Percentiles rank a stretch among this genome's conserved stretches.
Conservation (phyloP, 2,888 invertebrate species). For the Pterostichus niger region DNA sequence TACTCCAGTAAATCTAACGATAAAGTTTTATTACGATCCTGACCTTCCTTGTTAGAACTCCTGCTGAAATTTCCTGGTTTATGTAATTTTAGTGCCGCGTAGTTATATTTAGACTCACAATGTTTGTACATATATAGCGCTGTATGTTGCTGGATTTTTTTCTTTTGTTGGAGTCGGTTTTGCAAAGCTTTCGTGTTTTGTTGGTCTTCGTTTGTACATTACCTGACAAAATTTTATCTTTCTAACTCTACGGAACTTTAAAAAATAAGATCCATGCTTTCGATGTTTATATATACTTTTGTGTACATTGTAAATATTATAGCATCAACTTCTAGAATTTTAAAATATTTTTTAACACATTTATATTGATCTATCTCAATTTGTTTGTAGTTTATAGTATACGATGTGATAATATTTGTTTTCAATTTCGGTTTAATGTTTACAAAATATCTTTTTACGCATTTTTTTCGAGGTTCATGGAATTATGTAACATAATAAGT, state of each 20-base stretch:
- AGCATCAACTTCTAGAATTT: neutral
- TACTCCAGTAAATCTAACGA: neutral
- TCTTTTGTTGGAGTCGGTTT: neutral
- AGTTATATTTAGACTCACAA: slow-evolving; percentile 8
- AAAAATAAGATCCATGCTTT: too few species aligned
- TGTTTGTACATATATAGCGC: neutral
- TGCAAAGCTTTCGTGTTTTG: neutral
- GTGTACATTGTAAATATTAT: neutral
- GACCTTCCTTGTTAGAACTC: neutral
- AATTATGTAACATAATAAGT: too few species aligned
- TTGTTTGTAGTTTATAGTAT: too few species aligned
- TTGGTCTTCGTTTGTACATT: neutral
- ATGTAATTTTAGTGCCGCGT: neutral
- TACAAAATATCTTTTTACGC: too few species aligned
- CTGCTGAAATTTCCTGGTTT: slow-evolving; percentile 5
- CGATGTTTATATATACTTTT: too few species aligned
- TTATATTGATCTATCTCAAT: neutral
- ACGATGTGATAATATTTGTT: too few species aligned
- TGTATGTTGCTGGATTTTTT: neutral
- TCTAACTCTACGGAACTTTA: too few species aligned
- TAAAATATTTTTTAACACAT: neutral
- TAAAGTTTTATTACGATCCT: neutral
- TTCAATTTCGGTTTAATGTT: too few species aligned
- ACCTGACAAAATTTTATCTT: neutral
- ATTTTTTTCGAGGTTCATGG: too few species aligned